Conservation (phyloP, 2,797 vertebrate genomes). For the Atherinosoma microstoma region DNA sequence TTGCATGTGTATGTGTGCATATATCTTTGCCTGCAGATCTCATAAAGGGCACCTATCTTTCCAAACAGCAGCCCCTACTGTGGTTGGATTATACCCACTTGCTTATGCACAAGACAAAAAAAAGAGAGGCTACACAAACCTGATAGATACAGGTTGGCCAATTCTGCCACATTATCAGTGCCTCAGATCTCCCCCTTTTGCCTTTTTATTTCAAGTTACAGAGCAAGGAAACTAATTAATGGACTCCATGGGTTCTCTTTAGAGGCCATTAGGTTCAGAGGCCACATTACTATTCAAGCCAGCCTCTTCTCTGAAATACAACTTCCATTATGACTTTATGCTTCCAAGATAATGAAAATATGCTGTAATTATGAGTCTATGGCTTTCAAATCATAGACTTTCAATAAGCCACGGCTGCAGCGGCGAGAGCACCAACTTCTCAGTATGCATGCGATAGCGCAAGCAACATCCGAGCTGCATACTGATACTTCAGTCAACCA, state of each 20-base stretch:
- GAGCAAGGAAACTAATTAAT: constrained; percentile 64
- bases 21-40: constrained; percentile 31
- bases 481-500: constrained; percentile 27
- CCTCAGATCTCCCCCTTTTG: constrained; percentile 44
- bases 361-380: constrained; percentile 46
- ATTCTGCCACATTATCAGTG: constrained; percentile 48
- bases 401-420: constrained; percentile 21
- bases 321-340: constrained; percentile 58
- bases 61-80: constrained; percentile 30
- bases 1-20: constrained; percentile 28
- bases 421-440: constrained; percentile 1
- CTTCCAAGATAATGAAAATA: constrained; percentile 58
- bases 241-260: constrained; percentile 58
- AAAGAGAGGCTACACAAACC: constrained; percentile 10
- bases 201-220: constrained; percentile 57
- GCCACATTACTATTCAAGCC: constrained; percentile 53
- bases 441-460: constrained; percentile 16
- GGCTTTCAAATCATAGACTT: constrained; percentile 42
- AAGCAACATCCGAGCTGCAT: constrained; percentile 31
- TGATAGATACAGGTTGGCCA: constrained; percentile 44
- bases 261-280: constrained; percentile 56
- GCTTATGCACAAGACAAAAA: not conserved
- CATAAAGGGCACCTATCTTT: constrained; percentile 52
- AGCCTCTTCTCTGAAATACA: constrained; percentile 43
- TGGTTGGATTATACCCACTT: constrained; percentile 5